These are phyloP conservation scores for Blera fallax DNA, from an alignment of 2,888 invertebrate species.

Conservation along the genomic window DNA sequence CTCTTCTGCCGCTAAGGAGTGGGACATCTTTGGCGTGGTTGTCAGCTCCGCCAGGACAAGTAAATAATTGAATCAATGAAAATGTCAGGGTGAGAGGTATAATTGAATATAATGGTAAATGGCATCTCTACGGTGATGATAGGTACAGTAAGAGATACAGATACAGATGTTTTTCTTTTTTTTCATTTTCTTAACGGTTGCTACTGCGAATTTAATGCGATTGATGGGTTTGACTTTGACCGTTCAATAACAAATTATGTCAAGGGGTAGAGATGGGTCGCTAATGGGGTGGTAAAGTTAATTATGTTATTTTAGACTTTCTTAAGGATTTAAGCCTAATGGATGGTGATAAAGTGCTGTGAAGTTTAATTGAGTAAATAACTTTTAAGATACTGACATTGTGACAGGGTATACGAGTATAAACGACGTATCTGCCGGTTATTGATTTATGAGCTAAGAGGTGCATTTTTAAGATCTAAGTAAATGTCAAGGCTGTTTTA, in stretches of 20 bases:
- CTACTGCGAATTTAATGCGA: background rate
- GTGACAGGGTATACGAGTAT: background rate
- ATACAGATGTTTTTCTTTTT: background rate
- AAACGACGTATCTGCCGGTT: background rate
- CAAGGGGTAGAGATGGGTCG: background rate
- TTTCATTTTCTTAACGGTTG: background rate
- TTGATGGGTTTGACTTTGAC: slow-evolving; percentile 14
- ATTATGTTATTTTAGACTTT: background rate
- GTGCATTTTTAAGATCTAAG: background rate
- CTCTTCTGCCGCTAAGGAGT: background rate
- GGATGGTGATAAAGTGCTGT: background rate
- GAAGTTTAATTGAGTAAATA: background rate
- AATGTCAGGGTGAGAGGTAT: slow-evolving; percentile 23
- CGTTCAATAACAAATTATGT: slow-evolving; percentile 18
- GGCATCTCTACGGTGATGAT: background rate
- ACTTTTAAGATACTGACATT: background rate
- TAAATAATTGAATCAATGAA: slow-evolving; percentile 60
- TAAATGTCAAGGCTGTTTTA: background rate
- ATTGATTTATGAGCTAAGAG: background rate
- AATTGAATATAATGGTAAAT: slow-evolving; percentile 58
- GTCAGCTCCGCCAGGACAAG: slow-evolving; percentile 6
- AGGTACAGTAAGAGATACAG: background rate
- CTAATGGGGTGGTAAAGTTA: background rate
- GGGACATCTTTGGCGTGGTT: background rate
- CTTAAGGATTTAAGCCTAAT: background rate